These are phyloP conservation scores for Pseudorectes ferrugineus DNA, from an alignment of 2,113 vertebrate genomes.

Conservation along the genomic window DNA sequence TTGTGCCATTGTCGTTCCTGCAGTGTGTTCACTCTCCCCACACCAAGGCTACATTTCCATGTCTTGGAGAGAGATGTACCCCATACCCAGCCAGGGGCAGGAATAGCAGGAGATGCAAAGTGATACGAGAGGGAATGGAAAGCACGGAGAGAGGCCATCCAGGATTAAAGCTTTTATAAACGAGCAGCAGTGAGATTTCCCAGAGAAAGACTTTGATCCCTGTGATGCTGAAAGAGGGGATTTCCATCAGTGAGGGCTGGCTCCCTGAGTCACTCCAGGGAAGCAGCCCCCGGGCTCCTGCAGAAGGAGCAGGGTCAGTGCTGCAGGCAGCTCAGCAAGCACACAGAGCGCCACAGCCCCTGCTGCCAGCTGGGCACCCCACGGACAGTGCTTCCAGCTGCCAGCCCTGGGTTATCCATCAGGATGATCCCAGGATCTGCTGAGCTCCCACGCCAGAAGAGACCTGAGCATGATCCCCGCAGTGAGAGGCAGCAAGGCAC, in stretches of 20 bases:
- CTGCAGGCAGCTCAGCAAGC: background rate
- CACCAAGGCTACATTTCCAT: background rate
- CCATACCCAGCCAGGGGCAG: background rate
- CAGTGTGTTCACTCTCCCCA: background rate
- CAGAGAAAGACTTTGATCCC: background rate
- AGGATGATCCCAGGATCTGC: background rate
- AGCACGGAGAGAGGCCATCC: background rate
- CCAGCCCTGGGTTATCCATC: background rate
- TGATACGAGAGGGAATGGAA: background rate
- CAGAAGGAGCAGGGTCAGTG: background rate
- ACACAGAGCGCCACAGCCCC: accelerated
- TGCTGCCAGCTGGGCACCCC: background rate
- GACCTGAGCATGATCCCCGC: background rate
- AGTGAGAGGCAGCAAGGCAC: background rate
- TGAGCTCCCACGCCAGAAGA: background rate
- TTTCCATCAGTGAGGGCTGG: background rate
- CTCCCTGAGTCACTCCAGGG: background rate
- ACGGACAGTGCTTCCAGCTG: background rate
- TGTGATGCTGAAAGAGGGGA: background rate
- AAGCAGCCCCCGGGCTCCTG: background rate
- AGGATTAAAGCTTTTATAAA: background rate
- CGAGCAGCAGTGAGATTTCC: background rate
- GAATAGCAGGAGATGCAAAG: background rate
- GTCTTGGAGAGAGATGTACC: background rate
- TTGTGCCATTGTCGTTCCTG: background rate